phyloP scores from a whole-genome alignment of 1,140 invertebrate genomes.

The Macrobrachium rosenbergii region DNA sequence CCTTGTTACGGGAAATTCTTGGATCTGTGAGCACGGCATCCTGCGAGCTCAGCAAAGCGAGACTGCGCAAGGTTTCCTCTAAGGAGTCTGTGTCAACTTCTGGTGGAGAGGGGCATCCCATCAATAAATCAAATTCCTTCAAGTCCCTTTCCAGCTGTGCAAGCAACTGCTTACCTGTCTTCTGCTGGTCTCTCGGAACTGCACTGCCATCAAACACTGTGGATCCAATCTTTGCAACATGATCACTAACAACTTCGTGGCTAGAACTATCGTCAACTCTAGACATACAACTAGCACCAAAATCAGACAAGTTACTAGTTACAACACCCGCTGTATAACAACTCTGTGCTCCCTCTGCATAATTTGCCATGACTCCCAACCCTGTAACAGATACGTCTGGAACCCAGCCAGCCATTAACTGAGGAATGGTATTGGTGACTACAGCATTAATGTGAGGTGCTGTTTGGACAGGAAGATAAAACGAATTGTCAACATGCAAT shows the following conservation, averaged over 20 bases:
- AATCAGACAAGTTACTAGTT: not conserved
- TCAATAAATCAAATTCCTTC: constrained; percentile 60
- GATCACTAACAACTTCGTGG: not conserved
- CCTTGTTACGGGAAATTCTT: constrained; percentile 12
- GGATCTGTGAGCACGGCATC: constrained; percentile 26
- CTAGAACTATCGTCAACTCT: not conserved
- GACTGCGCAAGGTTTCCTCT: constrained; percentile 51
- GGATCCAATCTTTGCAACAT: constrained; percentile 1
- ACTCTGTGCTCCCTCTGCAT: not conserved
- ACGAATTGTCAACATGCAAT: constrained; percentile 23
- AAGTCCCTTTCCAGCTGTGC: constrained; percentile 59
- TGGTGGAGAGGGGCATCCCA: constrained; percentile 44
- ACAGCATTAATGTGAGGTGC: constrained; percentile 35
- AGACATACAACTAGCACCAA: not conserved
- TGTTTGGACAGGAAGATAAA: constrained; percentile 34
- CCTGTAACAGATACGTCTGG: constrained; percentile 22
- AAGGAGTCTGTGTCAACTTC: constrained; percentile 54
- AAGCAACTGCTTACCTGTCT: constrained; percentile 59
- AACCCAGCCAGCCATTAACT: no score
- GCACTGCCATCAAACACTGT: constrained; percentile 59
- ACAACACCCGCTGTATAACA: not conserved
- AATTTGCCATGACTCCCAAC: constrained; percentile 10
- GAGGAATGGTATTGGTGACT: constrained; percentile 34
- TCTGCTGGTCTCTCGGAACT: constrained; percentile 56
- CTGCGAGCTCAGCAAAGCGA: constrained; percentile 38